Conservation (phyloP, 2,888 invertebrate species). For the Scaptomyza reducta region DNA sequence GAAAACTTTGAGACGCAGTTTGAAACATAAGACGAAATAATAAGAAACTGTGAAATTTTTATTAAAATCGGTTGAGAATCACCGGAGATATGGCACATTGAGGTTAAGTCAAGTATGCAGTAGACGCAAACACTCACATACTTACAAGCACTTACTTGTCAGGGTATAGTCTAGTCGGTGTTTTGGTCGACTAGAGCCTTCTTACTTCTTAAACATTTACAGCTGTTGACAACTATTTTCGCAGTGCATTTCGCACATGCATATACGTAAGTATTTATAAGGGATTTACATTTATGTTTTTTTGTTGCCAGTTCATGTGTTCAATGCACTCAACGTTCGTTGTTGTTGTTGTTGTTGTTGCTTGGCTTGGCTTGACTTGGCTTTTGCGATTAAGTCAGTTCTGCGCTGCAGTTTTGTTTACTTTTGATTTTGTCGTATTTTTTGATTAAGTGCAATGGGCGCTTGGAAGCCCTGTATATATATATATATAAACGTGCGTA, state of each 20-base stretch:
- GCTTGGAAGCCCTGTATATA: conserved; percentile 37
- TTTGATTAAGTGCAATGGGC: conserved; percentile 72
- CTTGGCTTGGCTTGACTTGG: conserved; percentile 20
- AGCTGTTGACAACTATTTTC: conserved; percentile 57
- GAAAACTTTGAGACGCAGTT: too few relatives aligned
- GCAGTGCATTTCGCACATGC: conserved; percentile 23
- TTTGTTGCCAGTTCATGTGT: conserved; percentile 63
- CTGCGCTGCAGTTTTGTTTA: conserved; percentile 76
- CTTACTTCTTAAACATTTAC: conserved; percentile 42
- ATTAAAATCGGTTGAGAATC: too few relatives aligned
- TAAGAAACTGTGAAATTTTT: too few relatives aligned
- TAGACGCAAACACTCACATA: too few relatives aligned
- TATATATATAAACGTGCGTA: not conserved
- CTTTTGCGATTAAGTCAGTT: conserved; percentile 65
- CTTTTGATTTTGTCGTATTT: conserved; percentile 75
- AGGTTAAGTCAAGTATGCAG: too few relatives aligned
- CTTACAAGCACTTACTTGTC: too few relatives aligned
- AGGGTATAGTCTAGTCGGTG: too few relatives aligned
- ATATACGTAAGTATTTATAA: conserved; percentile 29
- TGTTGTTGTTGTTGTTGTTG: conserved; percentile 28
- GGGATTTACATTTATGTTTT: conserved; percentile 66
- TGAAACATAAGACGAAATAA: too few relatives aligned
- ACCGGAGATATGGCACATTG: too few relatives aligned
- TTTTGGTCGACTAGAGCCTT: too few relatives aligned
- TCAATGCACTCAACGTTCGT: conserved; percentile 63